Base-by-base conservation (phyloP, 2,113 vertebrate genomes). In the Lagopus leucura region DNA sequence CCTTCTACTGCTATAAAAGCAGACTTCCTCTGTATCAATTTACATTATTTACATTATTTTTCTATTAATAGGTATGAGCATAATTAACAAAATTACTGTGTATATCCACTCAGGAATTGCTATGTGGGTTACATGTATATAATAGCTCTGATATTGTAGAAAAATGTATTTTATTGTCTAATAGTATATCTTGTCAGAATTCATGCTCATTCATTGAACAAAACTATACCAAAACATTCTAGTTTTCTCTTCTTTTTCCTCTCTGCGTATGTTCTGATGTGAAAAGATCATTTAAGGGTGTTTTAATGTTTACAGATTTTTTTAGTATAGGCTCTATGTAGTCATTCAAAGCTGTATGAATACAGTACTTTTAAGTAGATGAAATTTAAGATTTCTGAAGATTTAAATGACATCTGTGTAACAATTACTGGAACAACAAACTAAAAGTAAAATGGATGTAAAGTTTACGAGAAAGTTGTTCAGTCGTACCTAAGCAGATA, bases 251-350 rank as follows among this genome's bases (percentile, higher is more conserved):
- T 58, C 72, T 76, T 16, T 69, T 57, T 15, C 11, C 9, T 57
- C 15, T 1, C 63, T 19, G 0, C 27, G 11, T 16, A 22, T 74
- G 54, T 92, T 90, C 84, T 90, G 17, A 19, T 86, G 11, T 36
- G 40, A 22, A 69, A 88, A 90, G 14, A 4, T 1, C 7, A 7
- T 57, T 84, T 57, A 89, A 76, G 94, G 16, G 18, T 30, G 7
- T 75, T 16, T 11, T 67, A 58, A 5, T 34, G 45, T 93, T 93
- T 92, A 54, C 66, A 88, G 34, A 50, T 45, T 95, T 95, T 89
- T 86, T 83, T 40, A 58, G 2, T 55, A 9, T 76, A 55, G 13
- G 6, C 24, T 45, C 7, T 48, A 89, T 73, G 13, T 13, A 92
- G 58, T 67, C 4, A 55, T 84, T 88, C 36, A 80, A 47, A 78